These are phyloP conservation scores for Cataglyphis cursor DNA, from an alignment of 2,888 invertebrate genomes.

Conservation along the genomic window DNA sequence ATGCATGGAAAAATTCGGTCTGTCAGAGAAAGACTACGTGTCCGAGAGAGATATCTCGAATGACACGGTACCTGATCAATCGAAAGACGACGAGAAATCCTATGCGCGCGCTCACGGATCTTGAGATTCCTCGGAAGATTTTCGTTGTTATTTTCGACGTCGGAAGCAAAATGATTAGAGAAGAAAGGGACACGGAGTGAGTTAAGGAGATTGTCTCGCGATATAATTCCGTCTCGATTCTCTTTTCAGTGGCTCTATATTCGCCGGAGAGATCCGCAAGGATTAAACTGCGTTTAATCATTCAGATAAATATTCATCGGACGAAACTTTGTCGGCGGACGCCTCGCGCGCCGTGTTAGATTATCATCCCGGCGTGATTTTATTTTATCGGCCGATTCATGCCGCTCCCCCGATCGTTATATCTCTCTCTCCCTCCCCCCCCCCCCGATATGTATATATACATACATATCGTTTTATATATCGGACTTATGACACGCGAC, in stretches of 20 bases:
- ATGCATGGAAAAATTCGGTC: constrained; percentile 71
- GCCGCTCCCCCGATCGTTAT: constrained; percentile 8
- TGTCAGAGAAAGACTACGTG: constrained; percentile 73
- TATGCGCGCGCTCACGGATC: constrained; percentile 56
- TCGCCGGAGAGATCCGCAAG: constrained; percentile 23
- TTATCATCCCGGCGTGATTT: constrained; percentile 43
- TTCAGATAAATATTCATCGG: constrained; percentile 57
- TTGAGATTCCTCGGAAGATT: constrained; percentile 63
- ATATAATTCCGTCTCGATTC: constrained; percentile 14
- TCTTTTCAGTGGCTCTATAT: not conserved
- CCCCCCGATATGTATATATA: not conserved
- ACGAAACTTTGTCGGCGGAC: constrained; percentile 34
- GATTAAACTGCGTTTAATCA: constrained; percentile 52
- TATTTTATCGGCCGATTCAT: constrained; percentile 43
- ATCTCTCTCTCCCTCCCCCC: not conserved
- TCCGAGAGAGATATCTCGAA: constrained; percentile 76
- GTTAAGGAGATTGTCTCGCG: constrained; percentile 30
- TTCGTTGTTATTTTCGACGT: constrained; percentile 53
- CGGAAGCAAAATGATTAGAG: not conserved
- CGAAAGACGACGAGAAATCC: constrained; percentile 68
- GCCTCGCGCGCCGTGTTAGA: constrained; percentile 29
- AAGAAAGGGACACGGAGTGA: not conserved
- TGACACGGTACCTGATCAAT: constrained; percentile 76
- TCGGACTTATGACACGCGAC: constrained; percentile 53
- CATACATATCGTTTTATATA: constrained; percentile 37